These are phyloP conservation scores for Elephas maximus DNA, from an alignment of 2,113 vertebrate species.

Conservation along the genomic window DNA sequence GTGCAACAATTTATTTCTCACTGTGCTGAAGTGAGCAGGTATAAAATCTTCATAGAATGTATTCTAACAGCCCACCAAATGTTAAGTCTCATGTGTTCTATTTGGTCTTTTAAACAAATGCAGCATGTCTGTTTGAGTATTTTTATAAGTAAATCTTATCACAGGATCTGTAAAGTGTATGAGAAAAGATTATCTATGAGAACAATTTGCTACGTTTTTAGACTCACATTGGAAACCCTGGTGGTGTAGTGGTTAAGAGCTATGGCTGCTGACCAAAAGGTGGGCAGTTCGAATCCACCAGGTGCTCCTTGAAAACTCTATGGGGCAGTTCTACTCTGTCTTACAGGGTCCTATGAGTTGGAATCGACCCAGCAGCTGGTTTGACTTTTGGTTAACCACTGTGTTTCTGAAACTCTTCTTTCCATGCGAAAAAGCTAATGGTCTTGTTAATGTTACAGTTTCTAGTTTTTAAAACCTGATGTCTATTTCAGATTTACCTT, in stretches of 20 bases:
- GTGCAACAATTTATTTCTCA: background rate
- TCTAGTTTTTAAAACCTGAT: conserved; percentile 43
- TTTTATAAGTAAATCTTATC: conserved; percentile 53
- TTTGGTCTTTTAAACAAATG: conserved; percentile 34
- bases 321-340: no score
- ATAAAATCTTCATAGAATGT: background rate
- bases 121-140: background rate
- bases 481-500: background rate
- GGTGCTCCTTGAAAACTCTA: no score
- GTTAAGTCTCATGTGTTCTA: background rate
- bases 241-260: no score
- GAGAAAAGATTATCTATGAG: background rate
- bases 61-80: background rate
- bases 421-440: conserved; percentile 9
- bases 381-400: background rate
- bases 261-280: no score
- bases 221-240: background rate
- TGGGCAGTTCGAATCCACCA: no score
- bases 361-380: no score
- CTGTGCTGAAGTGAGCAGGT: background rate
- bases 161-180: background rate
- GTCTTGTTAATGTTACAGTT: conserved; percentile 15
- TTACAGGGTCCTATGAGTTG: no score
- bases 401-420: conserved; percentile 52
- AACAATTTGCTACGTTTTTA: conserved; percentile 47